Percentiles rank a stretch among this genome's conserved stretches.
phyloP scores from a whole-genome alignment of 2,113 vertebrate genomes.

The Protomyctophum bolini region DNA sequence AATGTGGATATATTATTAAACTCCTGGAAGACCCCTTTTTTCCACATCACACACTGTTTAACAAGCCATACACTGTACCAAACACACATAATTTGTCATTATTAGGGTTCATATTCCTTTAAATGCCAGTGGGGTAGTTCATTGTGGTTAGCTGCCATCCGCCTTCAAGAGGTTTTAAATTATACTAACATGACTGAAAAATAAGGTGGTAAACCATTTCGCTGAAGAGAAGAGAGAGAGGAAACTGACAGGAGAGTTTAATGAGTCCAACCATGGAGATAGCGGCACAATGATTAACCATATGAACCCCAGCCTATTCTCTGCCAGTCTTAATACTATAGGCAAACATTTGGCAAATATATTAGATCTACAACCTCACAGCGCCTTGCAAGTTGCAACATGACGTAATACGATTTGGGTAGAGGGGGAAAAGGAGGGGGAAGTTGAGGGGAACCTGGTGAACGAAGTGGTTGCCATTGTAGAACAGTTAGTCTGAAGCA shows the following conservation, averaged over 20 bases:
- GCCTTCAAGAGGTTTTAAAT: no score
- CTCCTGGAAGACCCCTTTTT: background rate
- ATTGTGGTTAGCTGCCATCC: background rate
- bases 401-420: no score
- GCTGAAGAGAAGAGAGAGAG: constrained; percentile 21
- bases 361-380: no score
- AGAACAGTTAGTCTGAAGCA: constrained; percentile 61
- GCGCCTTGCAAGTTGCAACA: no score
- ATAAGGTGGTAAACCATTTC: constrained; percentile 1
- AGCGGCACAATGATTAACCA: constrained; percentile 53
- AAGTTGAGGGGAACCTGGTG: no score
- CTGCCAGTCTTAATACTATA: no score
- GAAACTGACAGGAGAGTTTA: constrained; percentile 36
- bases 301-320: no score
- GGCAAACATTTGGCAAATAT: no score
- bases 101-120: background rate
- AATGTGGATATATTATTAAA: constrained; percentile 1
- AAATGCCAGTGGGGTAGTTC: background rate
- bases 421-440: no score
- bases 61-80: background rate
- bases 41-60: background rate
- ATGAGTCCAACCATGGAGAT: constrained; percentile 27
- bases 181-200: background rate
- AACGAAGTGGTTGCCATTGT: constrained; percentile 41
- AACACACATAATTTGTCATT: background rate